Base-by-base conservation (phyloP, 2,888 invertebrate genomes). In the Xiphydria camelus region DNA sequence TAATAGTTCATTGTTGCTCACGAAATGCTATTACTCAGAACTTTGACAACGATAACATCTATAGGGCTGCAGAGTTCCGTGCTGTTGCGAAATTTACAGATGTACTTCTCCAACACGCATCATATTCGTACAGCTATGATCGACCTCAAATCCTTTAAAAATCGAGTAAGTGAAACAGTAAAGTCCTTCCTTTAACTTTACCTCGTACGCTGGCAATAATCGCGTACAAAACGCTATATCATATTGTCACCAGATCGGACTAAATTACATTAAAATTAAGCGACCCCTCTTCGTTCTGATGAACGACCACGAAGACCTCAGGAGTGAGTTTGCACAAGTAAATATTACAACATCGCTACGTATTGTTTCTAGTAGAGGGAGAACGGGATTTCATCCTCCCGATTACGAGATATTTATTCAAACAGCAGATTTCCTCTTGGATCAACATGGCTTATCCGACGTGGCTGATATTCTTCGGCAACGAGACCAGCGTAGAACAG, bases 381-480 rank as follows among this genome's bases (percentile, higher is more conserved):
- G n/a, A n/a, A n/a, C n/a, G n/a, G n/a, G n/a, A n/a, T n/a, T n/a
- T n/a, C n/a, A n/a, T n/a, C n/a, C n/a, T n/a, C n/a, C n/a, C n/a
- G n/a, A n/a, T n/a, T n/a, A n/a, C n/a, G n/a, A n/a, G n/a, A n/a
- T n/a, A n/a, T 17, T 38, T 35, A 15, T 36, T 19, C 22, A 43
- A 17, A 35, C 36, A 68, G 68, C 60, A 68, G 55, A 58, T 75
- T 4, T 60, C 73, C 1, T 48, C 53, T 1, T 73, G 71, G 73
- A 70, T 74, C 32, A 45, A 63, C 21, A 74, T 75, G 74, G 53
- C 72, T 1, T 73, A 75, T 53, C 72, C 73, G 9, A 70, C 66
- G 3, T 75, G 75, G 75, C 17, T 75, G 38, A 50, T 71, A 25
- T 73, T 75, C 45, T 65, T 73, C 37, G 43, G 53, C 7, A 55